Percentiles rank a stretch among this genome's conserved stretches.
phyloP scores from a whole-genome alignment of 2,888 invertebrate species.

The Pseudanteris insignis region DNA sequence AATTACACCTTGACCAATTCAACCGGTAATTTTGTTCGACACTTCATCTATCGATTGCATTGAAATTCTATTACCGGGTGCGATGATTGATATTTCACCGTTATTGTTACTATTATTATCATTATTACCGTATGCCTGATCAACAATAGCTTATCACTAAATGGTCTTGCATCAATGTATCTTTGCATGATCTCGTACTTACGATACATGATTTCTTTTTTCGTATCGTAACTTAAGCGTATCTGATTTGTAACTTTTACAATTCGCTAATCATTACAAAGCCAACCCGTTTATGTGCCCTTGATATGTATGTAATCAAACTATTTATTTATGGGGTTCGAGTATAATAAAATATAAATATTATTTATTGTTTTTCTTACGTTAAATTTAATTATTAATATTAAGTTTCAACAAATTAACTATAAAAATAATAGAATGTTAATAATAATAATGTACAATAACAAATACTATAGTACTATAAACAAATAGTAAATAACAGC shows the following conservation, averaged over 20 bases:
- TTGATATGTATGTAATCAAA: too few relatives aligned
- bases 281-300: too few relatives aligned
- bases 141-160: slow-evolving; percentile 18
- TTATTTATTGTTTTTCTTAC: too few relatives aligned
- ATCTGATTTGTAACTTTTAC: slow-evolving; percentile 24
- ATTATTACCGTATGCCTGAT: slow-evolving; percentile 15
- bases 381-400: too few relatives aligned
- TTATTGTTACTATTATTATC: background rate
- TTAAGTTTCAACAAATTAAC: too few relatives aligned
- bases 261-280: too few relatives aligned
- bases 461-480: too few relatives aligned
- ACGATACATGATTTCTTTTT: slow-evolving; percentile 20
- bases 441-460: too few relatives aligned
- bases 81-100: slow-evolving; percentile 18
- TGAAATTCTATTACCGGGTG: slow-evolving; percentile 1
- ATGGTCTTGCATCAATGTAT: slow-evolving; percentile 6
- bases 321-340: too few relatives aligned
- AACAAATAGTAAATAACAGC: too few relatives aligned
- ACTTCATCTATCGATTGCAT: slow-evolving; percentile 10
- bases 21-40: slow-evolving; percentile 21
- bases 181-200: slow-evolving; percentile 24
- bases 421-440: too few relatives aligned
- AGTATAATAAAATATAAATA: too few relatives aligned
- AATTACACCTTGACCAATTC: slow-evolving; percentile 18
- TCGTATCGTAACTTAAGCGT: slow-evolving; percentile 15